Evolutionary conservation across 1,140 invertebrate genomes (phyloP).

Genomic region (Heterodera schachtii): DNA sequence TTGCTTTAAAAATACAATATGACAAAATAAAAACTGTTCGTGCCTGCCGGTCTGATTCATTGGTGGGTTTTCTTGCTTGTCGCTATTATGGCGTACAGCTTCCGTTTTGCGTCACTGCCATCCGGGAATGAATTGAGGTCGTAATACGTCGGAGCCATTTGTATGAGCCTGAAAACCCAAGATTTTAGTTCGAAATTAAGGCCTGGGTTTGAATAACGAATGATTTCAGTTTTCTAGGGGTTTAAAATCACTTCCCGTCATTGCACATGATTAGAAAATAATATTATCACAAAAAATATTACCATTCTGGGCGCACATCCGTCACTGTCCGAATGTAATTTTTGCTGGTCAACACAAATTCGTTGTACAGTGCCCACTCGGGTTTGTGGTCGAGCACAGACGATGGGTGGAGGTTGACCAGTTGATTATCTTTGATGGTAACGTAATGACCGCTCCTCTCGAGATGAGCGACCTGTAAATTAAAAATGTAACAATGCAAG

Average conservation of each 20-base stretch:
- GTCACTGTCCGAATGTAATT: conserved; percentile 99
- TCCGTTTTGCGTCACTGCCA: conserved; percentile 86
- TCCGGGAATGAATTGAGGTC: conserved; percentile 95
- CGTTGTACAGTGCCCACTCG: conserved; percentile 99
- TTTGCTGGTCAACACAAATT: conserved; percentile 98
- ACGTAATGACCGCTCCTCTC: conserved; percentile 94
- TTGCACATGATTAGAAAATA: neutral
- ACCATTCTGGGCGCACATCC: conserved; percentile 90
- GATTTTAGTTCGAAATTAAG: no score
- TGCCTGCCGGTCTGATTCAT: neutral
- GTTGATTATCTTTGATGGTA: conserved; percentile 98
- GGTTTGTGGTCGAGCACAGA: conserved; percentile 98
- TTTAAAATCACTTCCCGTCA: neutral
- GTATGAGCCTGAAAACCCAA: conserved; percentile 77
- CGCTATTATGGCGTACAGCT: conserved; percentile 70
- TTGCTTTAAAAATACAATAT: neutral
- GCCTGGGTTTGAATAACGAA: neutral
- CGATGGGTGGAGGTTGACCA: conserved; percentile 96
- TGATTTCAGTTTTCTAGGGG: neutral
- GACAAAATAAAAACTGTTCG: no score
- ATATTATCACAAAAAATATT: neutral
- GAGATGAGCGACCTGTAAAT: conserved; percentile 82
- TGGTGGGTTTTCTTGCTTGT: conserved; percentile 2
- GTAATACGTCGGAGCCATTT: conserved; percentile 95
- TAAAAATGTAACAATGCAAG: neutral